Evolutionary conservation across 2,888 invertebrate species (phyloP).

Genomic region (Temnothorax rugatulus): DNA sequence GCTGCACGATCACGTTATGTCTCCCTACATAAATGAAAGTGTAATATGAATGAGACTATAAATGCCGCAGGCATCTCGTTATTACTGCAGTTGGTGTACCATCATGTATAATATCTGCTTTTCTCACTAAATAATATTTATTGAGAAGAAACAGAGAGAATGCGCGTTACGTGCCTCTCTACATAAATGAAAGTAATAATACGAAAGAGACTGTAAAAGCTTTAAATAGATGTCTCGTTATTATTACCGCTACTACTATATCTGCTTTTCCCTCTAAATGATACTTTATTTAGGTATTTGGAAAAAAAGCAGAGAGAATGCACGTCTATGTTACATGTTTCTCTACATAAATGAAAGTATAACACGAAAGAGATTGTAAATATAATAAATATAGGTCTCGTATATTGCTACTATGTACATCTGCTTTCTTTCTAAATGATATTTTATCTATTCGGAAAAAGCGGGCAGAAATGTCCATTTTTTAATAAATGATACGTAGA

Average conservation of each 20-base stretch:
- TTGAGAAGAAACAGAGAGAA: not conserved
- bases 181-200: not conserved
- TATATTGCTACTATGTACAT: not conserved
- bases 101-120: not conserved
- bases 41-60: not conserved
- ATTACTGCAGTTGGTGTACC: not conserved
- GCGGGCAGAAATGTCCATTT: not conserved
- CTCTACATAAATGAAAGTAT: conserved; percentile 5
- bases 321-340: not conserved
- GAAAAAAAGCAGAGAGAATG: not conserved
- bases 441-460: conserved; percentile 2
- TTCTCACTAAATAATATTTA: not conserved
- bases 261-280: not conserved
- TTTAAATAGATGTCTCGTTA: not conserved
- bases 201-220: not conserved
- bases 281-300: not conserved
- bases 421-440: not conserved
- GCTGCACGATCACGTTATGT: not conserved
- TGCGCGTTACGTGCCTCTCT: not conserved
- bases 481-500: not conserved
- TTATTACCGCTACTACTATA: not conserved
- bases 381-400: not conserved
- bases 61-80: not conserved
- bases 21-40: not conserved
- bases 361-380: not conserved